These are phyloP conservation scores for Drosophila paulistorum DNA, from an alignment of 1,140 invertebrate species.

Conservation along the genomic window DNA sequence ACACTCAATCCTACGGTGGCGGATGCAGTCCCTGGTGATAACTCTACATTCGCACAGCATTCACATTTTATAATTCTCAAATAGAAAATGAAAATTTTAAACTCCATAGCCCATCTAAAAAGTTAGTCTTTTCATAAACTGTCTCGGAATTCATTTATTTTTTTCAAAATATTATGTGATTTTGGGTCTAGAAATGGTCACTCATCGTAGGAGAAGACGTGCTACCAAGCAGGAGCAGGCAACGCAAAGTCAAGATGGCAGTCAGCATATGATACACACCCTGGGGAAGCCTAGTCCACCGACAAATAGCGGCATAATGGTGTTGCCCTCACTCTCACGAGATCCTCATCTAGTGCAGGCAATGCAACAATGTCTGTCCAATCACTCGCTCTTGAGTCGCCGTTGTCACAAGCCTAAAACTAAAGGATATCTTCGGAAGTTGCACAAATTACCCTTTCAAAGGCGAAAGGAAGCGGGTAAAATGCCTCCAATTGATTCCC, in stretches of 20 bases:
- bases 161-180: constrained; percentile 20
- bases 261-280: background rate
- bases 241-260: background rate
- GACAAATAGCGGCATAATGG: background rate
- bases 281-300: background rate
- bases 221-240: constrained; percentile 20
- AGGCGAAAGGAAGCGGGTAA: constrained; percentile 20
- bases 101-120: background rate
- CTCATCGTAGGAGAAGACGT: constrained; percentile 25
- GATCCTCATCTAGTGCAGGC: constrained; percentile 2
- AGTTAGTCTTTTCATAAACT: constrained; percentile 16
- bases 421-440: background rate
- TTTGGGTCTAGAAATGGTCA: constrained; percentile 35
- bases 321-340: constrained; percentile 3
- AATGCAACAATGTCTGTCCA: constrained; percentile 15
- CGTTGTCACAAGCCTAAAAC: background rate
- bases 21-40: background rate
- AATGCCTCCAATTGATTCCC: background rate
- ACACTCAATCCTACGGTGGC: constrained; percentile 9
- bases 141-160: background rate
- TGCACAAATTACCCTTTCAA: background rate
- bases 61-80: constrained; percentile 1
- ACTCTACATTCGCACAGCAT: background rate
- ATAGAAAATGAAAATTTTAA: background rate
- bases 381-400: background rate